Percentiles rank a stretch among this genome's conserved stretches.
These are phyloP conservation scores for Carterocephalus palaemon DNA, from an alignment of 2,888 invertebrate genomes.

Conservation along the genomic window DNA sequence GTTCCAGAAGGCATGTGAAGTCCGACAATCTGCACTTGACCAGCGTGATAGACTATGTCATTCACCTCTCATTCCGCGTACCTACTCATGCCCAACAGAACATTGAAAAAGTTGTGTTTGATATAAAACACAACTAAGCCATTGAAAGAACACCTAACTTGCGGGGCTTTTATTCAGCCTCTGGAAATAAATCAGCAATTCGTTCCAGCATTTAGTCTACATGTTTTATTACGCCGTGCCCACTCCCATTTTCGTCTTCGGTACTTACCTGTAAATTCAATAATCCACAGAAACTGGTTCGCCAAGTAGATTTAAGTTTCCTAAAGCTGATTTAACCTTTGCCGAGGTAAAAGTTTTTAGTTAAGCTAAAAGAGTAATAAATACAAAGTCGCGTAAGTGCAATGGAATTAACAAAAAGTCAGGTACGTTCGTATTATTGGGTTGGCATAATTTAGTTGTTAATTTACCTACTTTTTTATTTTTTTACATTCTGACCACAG, in stretches of 20 bases:
- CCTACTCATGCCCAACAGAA: too few species aligned
- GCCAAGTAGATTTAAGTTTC: conserved; percentile 20
- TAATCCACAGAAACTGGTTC: conserved; percentile 23
- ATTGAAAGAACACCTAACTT: too few species aligned
- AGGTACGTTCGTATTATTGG: neutral
- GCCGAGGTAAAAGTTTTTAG: conserved; percentile 12
- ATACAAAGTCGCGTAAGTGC: conserved; percentile 7
- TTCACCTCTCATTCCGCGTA: too few species aligned
- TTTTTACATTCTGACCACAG: too few species aligned
- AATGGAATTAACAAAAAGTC: conserved; percentile 1
- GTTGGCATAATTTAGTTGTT: neutral
- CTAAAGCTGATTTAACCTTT: conserved; percentile 15
- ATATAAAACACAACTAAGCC: too few species aligned
- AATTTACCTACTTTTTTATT: too few species aligned
- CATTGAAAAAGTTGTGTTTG: too few species aligned
- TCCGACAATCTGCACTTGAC: too few species aligned
- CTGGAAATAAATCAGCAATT: conserved; percentile 21
- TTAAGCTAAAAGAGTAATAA: conserved; percentile 10
- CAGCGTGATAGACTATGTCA: too few species aligned
- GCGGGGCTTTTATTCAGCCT: conserved; percentile 7
- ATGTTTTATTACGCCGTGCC: conserved; percentile 21
- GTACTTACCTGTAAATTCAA: conserved; percentile 24
- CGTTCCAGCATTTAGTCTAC: conserved; percentile 17
- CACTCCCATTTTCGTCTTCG: conserved; percentile 19
- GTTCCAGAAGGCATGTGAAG: too few species aligned